Base-by-base conservation (phyloP, 2,888 invertebrate species). In the Hypena proboscidalis region DNA sequence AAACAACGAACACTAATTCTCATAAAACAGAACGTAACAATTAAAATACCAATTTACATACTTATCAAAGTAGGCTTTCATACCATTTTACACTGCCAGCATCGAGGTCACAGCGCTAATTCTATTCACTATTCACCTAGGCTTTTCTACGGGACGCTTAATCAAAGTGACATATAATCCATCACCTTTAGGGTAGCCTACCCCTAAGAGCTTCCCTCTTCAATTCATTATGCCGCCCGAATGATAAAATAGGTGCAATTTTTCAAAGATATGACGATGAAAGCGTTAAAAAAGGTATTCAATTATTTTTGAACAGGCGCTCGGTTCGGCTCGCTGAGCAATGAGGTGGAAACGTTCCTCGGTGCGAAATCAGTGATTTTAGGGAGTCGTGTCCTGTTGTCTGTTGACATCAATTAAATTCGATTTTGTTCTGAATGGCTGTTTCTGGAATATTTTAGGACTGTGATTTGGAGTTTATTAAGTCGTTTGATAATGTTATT, bases 81-180 rank as follows among this genome's bases (percentile, higher is more conserved):
- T 46, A 17, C 25, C 39, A 38, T 44, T 49, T 50, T 38, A 45
- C 35, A 48, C 14, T 50, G 39, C 13, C 4, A 29, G 31, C 41
- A 54, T 29, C 25, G 10, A 9, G 19, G 34, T 41, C 29, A 43
- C 32, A 20, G 33, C 29, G 22, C 36, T 41, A 41, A 44, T 41
- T 46, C 31, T 38, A 45, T 62, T 44, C 51, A 56, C 25, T 41
- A 45, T 49, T 51, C 51, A 55, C 51, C 53, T 59, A 66, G 60
- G 20, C 32, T 15, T 37, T 54, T 52, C 35, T 41, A 35, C 36
- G 21, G 38, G 42, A 55, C 50, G 36, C 58, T 64, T 67, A 71
- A 76, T 77, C 72, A 75, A 65, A 69, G 63, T 70, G 77, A 73
- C 76, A 67, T 60, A 60, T 53, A 72, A 80, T 80, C 77, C 67